phyloP scores from a whole-genome alignment of 2,888 invertebrate genomes.

The Eucera pruinosa region DNA sequence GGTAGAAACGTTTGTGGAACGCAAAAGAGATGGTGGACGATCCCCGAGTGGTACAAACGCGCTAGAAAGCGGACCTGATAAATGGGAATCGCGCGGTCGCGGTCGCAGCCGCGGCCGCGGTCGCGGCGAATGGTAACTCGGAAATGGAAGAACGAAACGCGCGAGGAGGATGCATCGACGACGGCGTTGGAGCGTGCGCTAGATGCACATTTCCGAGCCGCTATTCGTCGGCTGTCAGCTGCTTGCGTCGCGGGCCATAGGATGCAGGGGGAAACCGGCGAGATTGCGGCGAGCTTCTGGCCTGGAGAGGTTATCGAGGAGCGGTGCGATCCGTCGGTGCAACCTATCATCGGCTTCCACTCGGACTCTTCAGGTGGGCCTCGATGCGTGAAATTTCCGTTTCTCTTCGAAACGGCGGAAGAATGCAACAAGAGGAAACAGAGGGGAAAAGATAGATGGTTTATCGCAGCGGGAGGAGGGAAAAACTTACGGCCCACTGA shows the following conservation, averaged over 20 bases:
- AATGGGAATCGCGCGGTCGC: conserved; percentile 17
- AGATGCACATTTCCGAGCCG: conserved; percentile 17
- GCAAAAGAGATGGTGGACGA: neutral
- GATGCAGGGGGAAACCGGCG: conserved; percentile 8
- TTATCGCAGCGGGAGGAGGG: neutral
- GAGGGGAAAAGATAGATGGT: conserved; percentile 57
- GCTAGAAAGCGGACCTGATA: conserved; percentile 27
- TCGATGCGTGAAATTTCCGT: conserved; percentile 73
- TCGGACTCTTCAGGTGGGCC: conserved; percentile 14
- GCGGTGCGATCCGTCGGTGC: conserved; percentile 30
- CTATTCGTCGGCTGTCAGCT: conserved; percentile 12
- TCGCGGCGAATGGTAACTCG: too few relatives aligned
- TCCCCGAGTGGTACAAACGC: conserved; percentile 13
- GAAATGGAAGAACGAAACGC: too few relatives aligned
- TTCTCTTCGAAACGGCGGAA: conserved; percentile 39
- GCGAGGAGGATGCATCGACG: neutral
- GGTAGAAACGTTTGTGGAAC: neutral
- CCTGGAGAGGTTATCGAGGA: conserved; percentile 36
- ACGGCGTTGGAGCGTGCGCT: too few relatives aligned
- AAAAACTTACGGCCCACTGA: conserved; percentile 67
- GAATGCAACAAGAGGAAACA: conserved; percentile 63
- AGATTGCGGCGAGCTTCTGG: conserved; percentile 17
- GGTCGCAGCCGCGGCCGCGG: too few relatives aligned
- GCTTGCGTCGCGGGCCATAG: too few relatives aligned
- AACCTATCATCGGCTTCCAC: conserved; percentile 44